Base-by-base conservation (phyloP, 2,888 invertebrate genomes). In the Leucania comma region DNA sequence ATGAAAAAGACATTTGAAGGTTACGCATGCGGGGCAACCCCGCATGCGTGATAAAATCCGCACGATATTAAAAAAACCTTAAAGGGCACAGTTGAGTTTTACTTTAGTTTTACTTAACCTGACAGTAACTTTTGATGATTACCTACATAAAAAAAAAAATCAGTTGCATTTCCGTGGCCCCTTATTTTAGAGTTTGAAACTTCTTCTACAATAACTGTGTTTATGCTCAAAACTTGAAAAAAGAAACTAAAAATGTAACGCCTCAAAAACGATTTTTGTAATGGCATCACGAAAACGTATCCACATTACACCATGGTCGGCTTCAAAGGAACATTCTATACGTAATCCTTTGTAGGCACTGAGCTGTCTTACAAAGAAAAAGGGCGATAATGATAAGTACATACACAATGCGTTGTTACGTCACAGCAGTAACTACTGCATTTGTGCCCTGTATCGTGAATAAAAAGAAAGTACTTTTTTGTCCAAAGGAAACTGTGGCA, bases 331-430 rank as follows among this genome's bases (percentile, higher is more conserved):
- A 57, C 35, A 35, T 75, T 66, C 60, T 53, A 48, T 42, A 60
- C 63, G 29, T 29, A 63, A 53, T 42, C 26, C 63, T 70, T 61
- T 79, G 70, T 51, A 59, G 48, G 42, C 53, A 12, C 35, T 17
- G 42, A 56, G 29, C 20, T 29, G 24, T 56, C n/a, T 56, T 50
- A 62, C 65, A 75, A 79, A 78, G 56, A 51, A 42, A 42, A 70
- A 60, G 22, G 20, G 53, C 58, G 53, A 71, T 78, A 67, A 79
- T 78, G 67, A 70, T 75, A 66, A 75, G 70, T 54, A 17, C 17
- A 4, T n/a, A 53, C 14, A 62, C 46, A 38, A 32, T n/a, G 53
- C 50, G 50, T 50, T 35, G 65, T 68, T 59, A 65, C 24, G 20
- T 60, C 63, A 67, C 35, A 50, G 35, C 14, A 51, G 14, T 64